Evolutionary conservation across 2,113 vertebrate genomes (phyloP).

Genomic region (Chionodraco myersi): DNA sequence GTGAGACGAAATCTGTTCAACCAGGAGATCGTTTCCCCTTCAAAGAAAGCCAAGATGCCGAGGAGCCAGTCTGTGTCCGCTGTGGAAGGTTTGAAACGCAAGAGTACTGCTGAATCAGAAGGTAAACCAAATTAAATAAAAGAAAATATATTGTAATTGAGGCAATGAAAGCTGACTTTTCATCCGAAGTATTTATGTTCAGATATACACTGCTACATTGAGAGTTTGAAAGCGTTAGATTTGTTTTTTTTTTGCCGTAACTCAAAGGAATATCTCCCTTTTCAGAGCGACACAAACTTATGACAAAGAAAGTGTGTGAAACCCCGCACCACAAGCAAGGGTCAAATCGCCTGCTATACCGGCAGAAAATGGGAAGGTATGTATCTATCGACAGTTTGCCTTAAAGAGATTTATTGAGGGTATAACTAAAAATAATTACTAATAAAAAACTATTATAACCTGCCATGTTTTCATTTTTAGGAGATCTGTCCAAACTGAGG

Average conservation of each 20-base stretch:
- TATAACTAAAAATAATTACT: not conserved
- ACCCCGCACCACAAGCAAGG: slow-evolving; percentile 94
- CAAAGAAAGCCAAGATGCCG: slow-evolving; percentile 88
- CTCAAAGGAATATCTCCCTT: not conserved
- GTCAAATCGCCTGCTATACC: slow-evolving; percentile 87
- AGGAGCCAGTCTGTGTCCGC: slow-evolving; percentile 92
- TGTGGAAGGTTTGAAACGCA: slow-evolving; percentile 87
- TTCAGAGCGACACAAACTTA: slow-evolving; percentile 85
- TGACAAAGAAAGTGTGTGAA: slow-evolving; percentile 92
- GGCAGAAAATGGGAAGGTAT: slow-evolving; percentile 92
- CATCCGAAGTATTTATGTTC: not conserved
- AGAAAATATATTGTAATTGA: not conserved
- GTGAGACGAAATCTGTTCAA: slow-evolving; percentile 97
- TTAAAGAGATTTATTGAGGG: not conserved
- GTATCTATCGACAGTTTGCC: not conserved
- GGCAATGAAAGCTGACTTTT: not conserved
- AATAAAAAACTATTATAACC: not conserved
- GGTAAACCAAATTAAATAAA: slow-evolving; percentile 47
- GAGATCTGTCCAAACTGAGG: slow-evolving; percentile 83
- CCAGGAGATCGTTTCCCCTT: slow-evolving; percentile 84
- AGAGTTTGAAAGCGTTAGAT: too few species aligned
- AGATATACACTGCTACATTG: not conserved
- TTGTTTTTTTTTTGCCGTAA: too few species aligned
- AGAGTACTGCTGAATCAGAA: slow-evolving; percentile 66
- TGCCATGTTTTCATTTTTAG: slow-evolving; percentile 68